Evolutionary conservation across 2,888 invertebrate species (phyloP), one percentile per base, ranked within the genome.

Genomic region (Yponomeuta malinellus): DNA sequence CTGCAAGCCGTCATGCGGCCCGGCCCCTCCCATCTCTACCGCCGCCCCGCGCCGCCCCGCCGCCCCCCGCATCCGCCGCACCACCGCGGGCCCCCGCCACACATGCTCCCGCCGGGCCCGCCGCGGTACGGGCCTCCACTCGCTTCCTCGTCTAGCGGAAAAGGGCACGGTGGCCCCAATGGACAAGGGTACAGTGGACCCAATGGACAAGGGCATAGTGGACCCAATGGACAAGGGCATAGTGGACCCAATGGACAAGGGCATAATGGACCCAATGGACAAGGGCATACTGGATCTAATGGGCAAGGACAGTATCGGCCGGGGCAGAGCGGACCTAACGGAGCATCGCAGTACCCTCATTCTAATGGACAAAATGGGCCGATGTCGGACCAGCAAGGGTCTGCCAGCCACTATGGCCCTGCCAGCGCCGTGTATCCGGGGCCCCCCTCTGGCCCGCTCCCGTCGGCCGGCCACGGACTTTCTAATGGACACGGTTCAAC

Each of bases 1-100:
- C 76, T 93, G 31, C 93, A 93, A 74, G 81, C 89, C 5, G 93
- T 92, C 1, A 76, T 93, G 75, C 80, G 91, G 4, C 92, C 93
- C 0, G 78, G 81, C 9, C 83, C 84, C 1, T 81, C 78, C 67
- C 89, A 89, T 43, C 85, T 85, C 0, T 92, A 86, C 73, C 83
- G 91, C 66, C 83, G 91, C 10, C 92, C 92, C 0, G 76, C 78
- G 3, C 91, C 91, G 0, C 91, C 90, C n/a, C 85, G 90, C 63
- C 80, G 92, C 74, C 90, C 87, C 10, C 80, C 92, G 73, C 90
- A 86, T 10, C 80, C 82, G 63, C 74, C 72, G 72, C 73, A 73
- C 52, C 75, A 75, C 68, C 74, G 29, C 52, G 52, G 52, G 52
- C 52, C 52, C 6, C 52, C 52, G 15, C 52, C 10, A 1, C 52